Evolutionary conservation across 2,797 vertebrate species (phyloP).

Genomic region (Enteromius radiatus): DNA sequence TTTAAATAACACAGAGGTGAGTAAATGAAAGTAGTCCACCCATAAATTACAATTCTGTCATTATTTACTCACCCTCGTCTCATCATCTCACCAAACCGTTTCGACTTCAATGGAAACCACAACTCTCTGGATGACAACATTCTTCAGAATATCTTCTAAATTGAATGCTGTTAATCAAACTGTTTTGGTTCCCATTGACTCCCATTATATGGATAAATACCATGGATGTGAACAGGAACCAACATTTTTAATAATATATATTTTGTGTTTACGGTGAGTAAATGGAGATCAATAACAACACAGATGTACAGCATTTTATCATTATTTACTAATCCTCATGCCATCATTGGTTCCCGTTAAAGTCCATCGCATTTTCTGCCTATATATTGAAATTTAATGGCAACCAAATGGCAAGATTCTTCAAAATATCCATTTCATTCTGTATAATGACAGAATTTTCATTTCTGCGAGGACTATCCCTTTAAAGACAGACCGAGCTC

Average conservation of each 20-base stretch:
- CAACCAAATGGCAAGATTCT: background rate
- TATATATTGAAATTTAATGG: background rate
- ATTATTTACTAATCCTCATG: background rate
- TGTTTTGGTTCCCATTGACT: background rate
- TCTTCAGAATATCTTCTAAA: background rate
- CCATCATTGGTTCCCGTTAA: background rate
- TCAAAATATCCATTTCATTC: background rate
- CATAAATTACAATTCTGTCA: background rate
- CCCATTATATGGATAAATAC: background rate
- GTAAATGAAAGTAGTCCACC: background rate
- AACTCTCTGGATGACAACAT: background rate
- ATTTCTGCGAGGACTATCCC: background rate
- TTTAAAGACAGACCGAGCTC: slow-evolving; percentile 47
- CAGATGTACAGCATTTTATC: background rate
- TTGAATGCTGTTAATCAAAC: background rate
- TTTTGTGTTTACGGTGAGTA: background rate
- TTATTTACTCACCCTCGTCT: background rate
- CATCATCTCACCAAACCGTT: background rate
- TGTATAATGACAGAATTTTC: background rate
- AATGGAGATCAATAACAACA: background rate
- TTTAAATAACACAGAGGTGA: background rate
- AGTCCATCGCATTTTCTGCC: background rate
- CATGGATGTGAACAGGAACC: background rate
- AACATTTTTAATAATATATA: background rate
- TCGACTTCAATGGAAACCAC: background rate